Evolutionary conservation across 1,140 invertebrate genomes (phyloP).

Genomic region (Periplaneta americana): DNA sequence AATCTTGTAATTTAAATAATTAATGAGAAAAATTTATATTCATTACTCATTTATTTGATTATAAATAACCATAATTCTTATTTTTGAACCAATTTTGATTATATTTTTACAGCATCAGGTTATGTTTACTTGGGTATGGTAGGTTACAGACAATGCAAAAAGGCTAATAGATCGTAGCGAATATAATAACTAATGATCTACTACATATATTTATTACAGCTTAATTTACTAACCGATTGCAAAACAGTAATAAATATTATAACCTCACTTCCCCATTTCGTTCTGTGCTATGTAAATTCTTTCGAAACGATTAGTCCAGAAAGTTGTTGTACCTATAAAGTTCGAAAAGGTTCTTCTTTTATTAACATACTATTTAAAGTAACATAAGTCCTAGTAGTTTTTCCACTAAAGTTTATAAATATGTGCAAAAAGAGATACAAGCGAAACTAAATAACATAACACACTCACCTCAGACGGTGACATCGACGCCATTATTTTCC

Average conservation of each 20-base stretch:
- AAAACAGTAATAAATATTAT: neutral
- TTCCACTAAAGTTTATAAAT: neutral
- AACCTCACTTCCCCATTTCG: neutral
- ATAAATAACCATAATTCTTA: no score
- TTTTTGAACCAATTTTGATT: no score
- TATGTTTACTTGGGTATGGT: no score
- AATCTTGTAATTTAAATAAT: no score
- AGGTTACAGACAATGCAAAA: no score
- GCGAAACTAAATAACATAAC: neutral
- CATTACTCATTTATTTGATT: no score
- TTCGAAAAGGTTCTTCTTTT: neutral
- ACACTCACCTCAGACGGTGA: conserved; percentile 18
- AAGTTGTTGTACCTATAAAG: neutral
- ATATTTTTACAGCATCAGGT: no score
- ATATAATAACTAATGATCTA: no score
- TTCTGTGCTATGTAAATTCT: neutral
- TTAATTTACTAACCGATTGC: neutral
- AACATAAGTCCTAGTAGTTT: neutral
- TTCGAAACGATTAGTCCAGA: neutral
- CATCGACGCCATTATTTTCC: conserved; percentile 13
- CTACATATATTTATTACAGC: no score
- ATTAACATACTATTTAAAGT: neutral
- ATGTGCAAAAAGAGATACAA: neutral
- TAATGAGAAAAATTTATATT: no score
- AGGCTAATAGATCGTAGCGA: no score